Base-by-base conservation (phyloP, 1,140 invertebrate species). In the Drosophila mojavensis region DNA sequence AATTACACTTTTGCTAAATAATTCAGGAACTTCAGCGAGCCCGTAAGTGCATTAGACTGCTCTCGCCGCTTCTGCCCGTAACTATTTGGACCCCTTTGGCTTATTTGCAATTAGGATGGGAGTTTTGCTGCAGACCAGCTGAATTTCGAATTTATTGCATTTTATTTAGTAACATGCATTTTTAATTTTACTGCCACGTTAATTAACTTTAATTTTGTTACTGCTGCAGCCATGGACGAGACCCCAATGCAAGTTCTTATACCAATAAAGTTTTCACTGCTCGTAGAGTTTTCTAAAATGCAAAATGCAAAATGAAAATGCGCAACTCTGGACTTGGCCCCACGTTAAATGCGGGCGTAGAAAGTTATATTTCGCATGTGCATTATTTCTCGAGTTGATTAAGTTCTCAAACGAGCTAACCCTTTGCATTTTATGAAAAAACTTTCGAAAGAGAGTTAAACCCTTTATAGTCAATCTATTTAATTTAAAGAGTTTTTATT, bases 181-280 rank as follows among this genome's bases (percentile, higher is more conserved):
- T 74, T 74, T 74, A 74, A 74, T 74, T 74, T 62, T 69, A 15
- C 71, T 74, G 70, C 65, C 43, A 69, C 71, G 71, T 74, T 69
- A 62, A 74, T 74, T 74, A 74, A 69, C 55, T 74, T 74, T 69
- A 69, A 74, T 69, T 68, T 63, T 41, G 36, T 62, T 53, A 69
- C 65, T 74, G 71, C 66, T 26, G 20, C 63, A 62, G 26, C 26
- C 41, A 26, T 20, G 61, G 10, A 39, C 17, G n/a, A 47, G 43
- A 3, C 51, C 68, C 45, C 58, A 51, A 43, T 50, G 43, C 45
- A 62, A 58, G 59, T 73, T 63, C 58, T 54, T 54, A 13, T 68
- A 36, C 20, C 58, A 68, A 68, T 58, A 69, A 69, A 73, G 47
- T 73, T 74, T 51, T 56, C 39, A 28, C 55, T 54, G 39, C 56